Percentiles rank a stretch among this genome's conserved stretches.
These are phyloP conservation scores for Pseudolycoriella hygida DNA, from an alignment of 2,888 invertebrate species.

Conservation along the genomic window DNA sequence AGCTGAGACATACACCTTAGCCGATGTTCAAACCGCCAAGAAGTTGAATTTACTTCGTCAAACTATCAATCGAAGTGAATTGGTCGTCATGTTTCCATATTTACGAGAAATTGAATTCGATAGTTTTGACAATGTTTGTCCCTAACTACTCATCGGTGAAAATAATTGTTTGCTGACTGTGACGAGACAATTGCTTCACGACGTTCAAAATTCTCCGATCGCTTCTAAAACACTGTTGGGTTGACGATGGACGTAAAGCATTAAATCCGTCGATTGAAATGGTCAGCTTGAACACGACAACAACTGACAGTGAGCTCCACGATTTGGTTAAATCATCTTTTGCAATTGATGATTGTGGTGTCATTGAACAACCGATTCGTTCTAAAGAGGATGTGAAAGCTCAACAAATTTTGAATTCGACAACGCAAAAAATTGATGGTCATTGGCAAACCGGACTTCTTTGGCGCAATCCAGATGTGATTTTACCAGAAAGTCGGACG, in stretches of 20 bases:
- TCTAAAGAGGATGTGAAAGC: background rate
- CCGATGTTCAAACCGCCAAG: background rate
- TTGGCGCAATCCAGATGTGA: background rate
- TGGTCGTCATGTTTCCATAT: background rate
- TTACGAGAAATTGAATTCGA: background rate
- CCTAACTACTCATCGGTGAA: conserved; percentile 7
- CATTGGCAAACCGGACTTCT: background rate
- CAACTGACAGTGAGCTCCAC: background rate
- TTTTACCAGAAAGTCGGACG: background rate
- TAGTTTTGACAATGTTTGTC: background rate
- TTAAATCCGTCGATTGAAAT: background rate
- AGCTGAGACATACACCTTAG: background rate
- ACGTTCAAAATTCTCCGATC: conserved; percentile 8
- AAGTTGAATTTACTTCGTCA: background rate
- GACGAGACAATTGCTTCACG: conserved; percentile 5
- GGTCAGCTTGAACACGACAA: background rate
- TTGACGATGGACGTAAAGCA: conserved; percentile 6
- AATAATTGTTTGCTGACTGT: conserved; percentile 6
- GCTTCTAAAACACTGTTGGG: conserved; percentile 12
- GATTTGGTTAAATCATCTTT: background rate
- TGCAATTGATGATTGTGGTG: background rate
- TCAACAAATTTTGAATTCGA: background rate
- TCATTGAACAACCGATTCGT: background rate
- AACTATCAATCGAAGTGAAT: background rate
- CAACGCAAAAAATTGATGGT: background rate